Conservation (phyloP, 2,888 invertebrate genomes). For the Cryptophagus acutangulus region DNA sequence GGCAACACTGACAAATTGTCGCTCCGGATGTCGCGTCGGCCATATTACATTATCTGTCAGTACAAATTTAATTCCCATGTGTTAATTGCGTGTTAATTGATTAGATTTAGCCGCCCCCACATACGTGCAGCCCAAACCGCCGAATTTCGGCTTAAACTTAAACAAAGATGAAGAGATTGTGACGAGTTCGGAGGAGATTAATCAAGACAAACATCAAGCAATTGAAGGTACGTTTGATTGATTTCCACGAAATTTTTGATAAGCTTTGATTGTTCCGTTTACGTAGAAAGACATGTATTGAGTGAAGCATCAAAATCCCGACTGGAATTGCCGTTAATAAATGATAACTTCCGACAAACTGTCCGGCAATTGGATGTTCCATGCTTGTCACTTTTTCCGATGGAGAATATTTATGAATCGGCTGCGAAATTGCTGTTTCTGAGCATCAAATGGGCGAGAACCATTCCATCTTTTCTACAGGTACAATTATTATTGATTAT, state of each 20-base stretch:
- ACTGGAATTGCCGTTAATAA: conserved; percentile 39
- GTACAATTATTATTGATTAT: conserved; percentile 47
- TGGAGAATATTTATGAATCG: conserved; percentile 62
- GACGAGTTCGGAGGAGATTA: conserved; percentile 67
- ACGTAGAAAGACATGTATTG: too few relatives aligned
- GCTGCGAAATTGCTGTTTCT: conserved; percentile 72
- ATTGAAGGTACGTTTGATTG: too few relatives aligned
- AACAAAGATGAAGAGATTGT: conserved; percentile 68
- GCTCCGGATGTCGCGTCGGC: too few relatives aligned
- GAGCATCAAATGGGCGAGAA: conserved; percentile 75
- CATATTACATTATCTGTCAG: too few relatives aligned
- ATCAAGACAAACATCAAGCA: conserved; percentile 31
- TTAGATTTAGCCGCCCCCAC: conserved; percentile 27
- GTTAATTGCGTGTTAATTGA: too few relatives aligned
- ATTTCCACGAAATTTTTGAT: conserved; percentile 5
- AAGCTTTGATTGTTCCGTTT: too few relatives aligned
- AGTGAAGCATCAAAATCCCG: conserved; percentile 25
- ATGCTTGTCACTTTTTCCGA: conserved; percentile 51
- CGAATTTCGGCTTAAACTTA: conserved; percentile 10
- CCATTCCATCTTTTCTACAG: conserved; percentile 70
- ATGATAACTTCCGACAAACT: conserved; percentile 27
- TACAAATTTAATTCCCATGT: too few relatives aligned
- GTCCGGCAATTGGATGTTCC: conserved; percentile 40
- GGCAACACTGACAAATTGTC: too few relatives aligned
- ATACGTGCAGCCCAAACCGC: conserved; percentile 18